Evolutionary conservation across 2,888 invertebrate species (phyloP), one percentile per base, ranked within the genome.

Genomic region (Nomada ferruginata): DNA sequence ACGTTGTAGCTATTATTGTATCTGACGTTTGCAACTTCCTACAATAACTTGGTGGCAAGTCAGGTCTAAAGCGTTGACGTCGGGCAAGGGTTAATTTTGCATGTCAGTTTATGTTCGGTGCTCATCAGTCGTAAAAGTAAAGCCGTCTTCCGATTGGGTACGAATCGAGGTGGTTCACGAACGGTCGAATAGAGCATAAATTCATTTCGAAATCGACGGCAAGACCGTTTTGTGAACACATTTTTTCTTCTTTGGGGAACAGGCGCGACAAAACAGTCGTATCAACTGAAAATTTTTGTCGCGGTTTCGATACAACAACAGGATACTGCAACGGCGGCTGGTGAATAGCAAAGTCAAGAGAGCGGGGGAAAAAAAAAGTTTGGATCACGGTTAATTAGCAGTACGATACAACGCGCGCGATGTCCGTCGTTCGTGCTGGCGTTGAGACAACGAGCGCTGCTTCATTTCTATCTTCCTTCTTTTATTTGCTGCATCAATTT

Each of bases 41-140:
- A 26, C 26, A 26, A 26, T 26, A 26, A 26, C 26, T 26, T 36
- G 36, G 0, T 5, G 7, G 36, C 36, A 36, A 29, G 29, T 29
- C 29, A 0, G 29, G 29, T 29, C 29, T 29, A 29, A 7, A 36
- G 36, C 36, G 36, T 5, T 7, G 7, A 36, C 36, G 36, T 36
- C 7, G 7, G 36, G 36, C 7, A 36, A 36, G 36, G 36, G 36
- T 36, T 36, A 36, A 36, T 36, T 36, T 7, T 7, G 36, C 36
- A 7, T 5, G 36, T 36, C 36, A 36, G 36, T 36, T 36, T 36
- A 69, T 75, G 72, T 81, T 84, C 61, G 36, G 29, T 29, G 73
- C 29, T 72, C 57, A 52, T 44, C 50, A 42, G 57, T 23, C 60
- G 66, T 74, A 79, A 69, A 70, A 73, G 69, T 71, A 76, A 65